Conservation (phyloP, 2,113 vertebrate species). For the Nycticorax nycticorax region DNA sequence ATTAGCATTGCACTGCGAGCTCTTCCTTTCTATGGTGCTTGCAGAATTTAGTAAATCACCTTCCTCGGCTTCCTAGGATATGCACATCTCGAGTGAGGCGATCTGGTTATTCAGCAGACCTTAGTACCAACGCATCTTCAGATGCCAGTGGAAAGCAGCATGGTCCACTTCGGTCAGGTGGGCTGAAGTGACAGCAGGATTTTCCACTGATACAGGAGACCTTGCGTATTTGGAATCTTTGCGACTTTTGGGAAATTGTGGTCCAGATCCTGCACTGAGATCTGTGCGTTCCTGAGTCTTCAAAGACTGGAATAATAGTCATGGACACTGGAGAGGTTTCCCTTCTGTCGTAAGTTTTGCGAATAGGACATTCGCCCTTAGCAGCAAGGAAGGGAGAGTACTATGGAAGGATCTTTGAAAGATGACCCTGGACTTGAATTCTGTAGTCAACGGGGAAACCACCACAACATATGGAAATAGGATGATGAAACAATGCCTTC, state of each 20-base stretch:
- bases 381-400: accelerated
- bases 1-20: neutral
- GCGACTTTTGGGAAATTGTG: neutral
- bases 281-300: neutral
- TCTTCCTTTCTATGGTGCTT: neutral
- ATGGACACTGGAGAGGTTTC: neutral
- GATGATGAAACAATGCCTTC: neutral
- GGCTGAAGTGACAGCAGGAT: neutral
- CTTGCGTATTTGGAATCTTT: neutral
- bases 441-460: neutral
- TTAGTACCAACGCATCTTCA: neutral
- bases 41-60: neutral
- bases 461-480: neutral
- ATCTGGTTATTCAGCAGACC: neutral
- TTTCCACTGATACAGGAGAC: neutral
- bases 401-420: neutral
- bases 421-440: neutral
- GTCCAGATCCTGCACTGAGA: neutral
- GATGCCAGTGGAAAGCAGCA: neutral
- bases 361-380: neutral
- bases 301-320: neutral
- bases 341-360: neutral
- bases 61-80: neutral
- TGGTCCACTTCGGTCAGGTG: neutral
- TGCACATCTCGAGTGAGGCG: neutral